These are phyloP conservation scores for Pammene aurita DNA, from an alignment of 2,888 invertebrate genomes.

Conservation along the genomic window DNA sequence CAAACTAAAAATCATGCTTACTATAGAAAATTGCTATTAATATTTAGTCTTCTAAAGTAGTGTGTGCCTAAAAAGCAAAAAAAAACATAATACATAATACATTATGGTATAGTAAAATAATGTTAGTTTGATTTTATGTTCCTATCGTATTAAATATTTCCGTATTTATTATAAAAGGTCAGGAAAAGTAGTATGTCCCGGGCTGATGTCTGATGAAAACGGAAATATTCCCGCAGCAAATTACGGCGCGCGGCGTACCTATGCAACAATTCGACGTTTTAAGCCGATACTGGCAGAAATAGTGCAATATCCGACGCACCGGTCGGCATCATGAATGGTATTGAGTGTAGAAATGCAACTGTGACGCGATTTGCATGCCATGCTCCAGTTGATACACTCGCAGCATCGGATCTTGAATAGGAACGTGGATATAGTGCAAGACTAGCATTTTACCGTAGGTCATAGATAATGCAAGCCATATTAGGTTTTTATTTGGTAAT, in stretches of 20 bases:
- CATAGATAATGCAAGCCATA: too few relatives aligned
- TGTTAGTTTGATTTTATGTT: too few relatives aligned
- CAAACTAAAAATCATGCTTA: too few relatives aligned
- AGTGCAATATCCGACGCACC: constrained; percentile 14
- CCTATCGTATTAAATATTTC: too few relatives aligned
- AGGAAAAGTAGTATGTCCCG: too few relatives aligned
- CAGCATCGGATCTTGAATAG: neutral
- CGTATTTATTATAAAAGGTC: too few relatives aligned
- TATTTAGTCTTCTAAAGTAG: too few relatives aligned
- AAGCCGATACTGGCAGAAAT: constrained; percentile 15
- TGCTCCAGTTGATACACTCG: constrained; percentile 13
- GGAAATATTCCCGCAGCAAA: constrained; percentile 1
- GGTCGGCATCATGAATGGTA: constrained; percentile 18
- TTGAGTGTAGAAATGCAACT: constrained; percentile 26
- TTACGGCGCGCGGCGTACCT: neutral
- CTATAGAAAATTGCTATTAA: too few relatives aligned
- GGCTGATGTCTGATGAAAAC: neutral
- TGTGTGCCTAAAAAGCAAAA: too few relatives aligned
- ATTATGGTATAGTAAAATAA: too few relatives aligned
- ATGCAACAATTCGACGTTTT: constrained; percentile 12
- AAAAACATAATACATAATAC: too few relatives aligned
- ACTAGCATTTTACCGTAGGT: neutral
- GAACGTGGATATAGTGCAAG: neutral
- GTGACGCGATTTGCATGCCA: constrained; percentile 32
- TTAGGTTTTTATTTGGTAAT: too few relatives aligned